These are phyloP conservation scores for Synanthedon tipuliformis DNA, from an alignment of 2,888 invertebrate species.

Conservation along the genomic window DNA sequence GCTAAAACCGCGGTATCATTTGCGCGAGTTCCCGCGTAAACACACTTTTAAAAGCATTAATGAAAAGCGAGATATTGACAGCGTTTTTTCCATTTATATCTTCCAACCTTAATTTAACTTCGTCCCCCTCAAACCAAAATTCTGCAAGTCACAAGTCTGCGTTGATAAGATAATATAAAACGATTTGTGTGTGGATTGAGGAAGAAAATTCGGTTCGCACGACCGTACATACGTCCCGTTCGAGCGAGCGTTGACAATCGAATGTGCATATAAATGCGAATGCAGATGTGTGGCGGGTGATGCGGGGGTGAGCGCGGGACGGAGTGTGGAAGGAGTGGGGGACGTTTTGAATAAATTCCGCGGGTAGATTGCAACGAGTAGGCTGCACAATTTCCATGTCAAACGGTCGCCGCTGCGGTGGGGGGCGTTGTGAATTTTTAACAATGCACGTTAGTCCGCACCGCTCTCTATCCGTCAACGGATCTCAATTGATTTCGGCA, in stretches of 20 bases:
- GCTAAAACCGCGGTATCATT: conserved; percentile 1
- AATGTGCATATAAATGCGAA: conserved; percentile 54
- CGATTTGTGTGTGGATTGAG: conserved; percentile 10
- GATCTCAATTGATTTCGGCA: not conserved
- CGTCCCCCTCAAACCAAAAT: conserved; percentile 22
- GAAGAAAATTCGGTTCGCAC: conserved; percentile 13
- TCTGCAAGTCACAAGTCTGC: conserved; percentile 45
- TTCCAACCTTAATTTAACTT: conserved; percentile 48
- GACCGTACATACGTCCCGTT: conserved; percentile 20
- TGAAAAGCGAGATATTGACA: conserved; percentile 54
- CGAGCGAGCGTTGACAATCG: conserved; percentile 32
- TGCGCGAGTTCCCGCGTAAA: not conserved
- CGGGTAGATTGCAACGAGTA: conserved; percentile 32
- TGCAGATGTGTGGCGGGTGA: conserved; percentile 29
- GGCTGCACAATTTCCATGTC: conserved; percentile 60
- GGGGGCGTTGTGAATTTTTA: conserved; percentile 48
- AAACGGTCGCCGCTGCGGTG: conserved; percentile 35
- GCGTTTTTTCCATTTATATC: conserved; percentile 52
- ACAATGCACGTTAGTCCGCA: conserved; percentile 18
- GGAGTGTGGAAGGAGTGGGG: conserved; percentile 10
- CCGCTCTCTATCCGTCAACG: not conserved
- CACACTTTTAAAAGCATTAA: conserved; percentile 37
- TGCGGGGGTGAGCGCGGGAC: conserved; percentile 12
- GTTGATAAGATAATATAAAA: conserved; percentile 45
- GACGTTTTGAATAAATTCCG: conserved; percentile 45